These are phyloP conservation scores for Tipula vernalis DNA, from an alignment of 2,888 invertebrate genomes.

Conservation along the genomic window DNA sequence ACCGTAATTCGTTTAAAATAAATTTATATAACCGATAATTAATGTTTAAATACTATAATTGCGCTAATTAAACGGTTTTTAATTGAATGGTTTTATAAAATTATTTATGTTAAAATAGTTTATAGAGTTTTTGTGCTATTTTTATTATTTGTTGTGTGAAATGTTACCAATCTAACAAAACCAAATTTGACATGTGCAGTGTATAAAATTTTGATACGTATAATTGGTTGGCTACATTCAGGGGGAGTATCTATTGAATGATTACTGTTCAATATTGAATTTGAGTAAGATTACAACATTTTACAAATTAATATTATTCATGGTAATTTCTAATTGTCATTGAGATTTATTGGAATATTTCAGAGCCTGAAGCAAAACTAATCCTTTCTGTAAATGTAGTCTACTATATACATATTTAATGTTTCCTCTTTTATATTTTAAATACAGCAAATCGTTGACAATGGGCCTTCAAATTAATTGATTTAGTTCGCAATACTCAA, in stretches of 20 bases:
- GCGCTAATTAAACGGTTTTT: not conserved
- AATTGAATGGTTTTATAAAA: not conserved
- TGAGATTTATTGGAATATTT: too few species aligned
- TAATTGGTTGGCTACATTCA: not conserved
- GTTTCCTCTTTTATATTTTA: too few species aligned
- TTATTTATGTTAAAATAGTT: not conserved
- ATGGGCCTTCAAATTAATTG: too few species aligned
- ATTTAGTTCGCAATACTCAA: too few species aligned
- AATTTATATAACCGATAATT: not conserved
- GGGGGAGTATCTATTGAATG: not conserved
- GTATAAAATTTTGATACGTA: not conserved
- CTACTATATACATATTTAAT: too few species aligned
- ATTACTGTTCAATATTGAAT: not conserved
- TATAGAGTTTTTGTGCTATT: not conserved
- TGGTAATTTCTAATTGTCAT: too few species aligned
- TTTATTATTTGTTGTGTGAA: not conserved
- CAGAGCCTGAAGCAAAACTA: too few species aligned
- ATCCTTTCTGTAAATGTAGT: too few species aligned
- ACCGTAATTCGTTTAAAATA: not conserved
- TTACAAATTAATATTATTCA: too few species aligned
- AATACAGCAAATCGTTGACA: too few species aligned
- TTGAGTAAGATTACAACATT: too few species aligned
- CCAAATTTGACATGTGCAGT: not conserved
- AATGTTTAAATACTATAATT: not conserved
- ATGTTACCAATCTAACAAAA: not conserved